Evolutionary conservation across 2,113 vertebrate species (phyloP), one percentile per base, ranked within the genome.

Genomic region (Rhinopithecus roxellana): DNA sequence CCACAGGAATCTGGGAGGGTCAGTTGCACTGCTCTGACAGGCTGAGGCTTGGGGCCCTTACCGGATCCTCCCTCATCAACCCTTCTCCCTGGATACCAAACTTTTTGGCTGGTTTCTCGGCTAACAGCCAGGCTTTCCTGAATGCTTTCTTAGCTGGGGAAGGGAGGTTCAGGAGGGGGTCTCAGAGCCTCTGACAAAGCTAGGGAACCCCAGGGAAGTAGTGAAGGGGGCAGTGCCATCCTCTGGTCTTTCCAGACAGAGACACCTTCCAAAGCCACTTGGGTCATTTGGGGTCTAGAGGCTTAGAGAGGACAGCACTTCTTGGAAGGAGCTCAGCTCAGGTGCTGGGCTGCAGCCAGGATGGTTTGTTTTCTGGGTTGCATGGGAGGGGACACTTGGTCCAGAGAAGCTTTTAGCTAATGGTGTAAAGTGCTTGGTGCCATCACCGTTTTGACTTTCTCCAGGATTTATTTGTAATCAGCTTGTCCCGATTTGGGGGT

Each of bases 391-490:
- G 90, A 90, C 77, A 67, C 82, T 90, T 98, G 96, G 97, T 97
- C 92, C 95, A 96, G 87, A 59, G 77, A 88, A 95, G 97, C 97
- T 98, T 98, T 98, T 98, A 98, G 98, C 98, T 98, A 98, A 98
- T 98, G 87, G 95, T 97, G 95, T 97, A 96, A 98, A 98, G 98
- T 98, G 97, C 97, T 98, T 84, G 96, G 96, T 96, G 97, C 89
- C 10, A 17, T 92, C 82, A 38, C 95, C 94, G 85, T 97, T 97
- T 97, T 93, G 95, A 0, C 9, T 27, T 45, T 86, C 93, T 70
- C 89, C 43, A 82, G 97, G 94, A 98, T 98, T 98, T 98, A 96
- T 98, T 98, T 89, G 95, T 98, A 98, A 98, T 98, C 98, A 98
- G 98, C 98, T 99, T 98, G 98, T 94, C 98, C 97, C 92, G 97